phyloP scores from a whole-genome alignment of 1,140 invertebrate genomes.

The Hycleus phaleratus region DNA sequence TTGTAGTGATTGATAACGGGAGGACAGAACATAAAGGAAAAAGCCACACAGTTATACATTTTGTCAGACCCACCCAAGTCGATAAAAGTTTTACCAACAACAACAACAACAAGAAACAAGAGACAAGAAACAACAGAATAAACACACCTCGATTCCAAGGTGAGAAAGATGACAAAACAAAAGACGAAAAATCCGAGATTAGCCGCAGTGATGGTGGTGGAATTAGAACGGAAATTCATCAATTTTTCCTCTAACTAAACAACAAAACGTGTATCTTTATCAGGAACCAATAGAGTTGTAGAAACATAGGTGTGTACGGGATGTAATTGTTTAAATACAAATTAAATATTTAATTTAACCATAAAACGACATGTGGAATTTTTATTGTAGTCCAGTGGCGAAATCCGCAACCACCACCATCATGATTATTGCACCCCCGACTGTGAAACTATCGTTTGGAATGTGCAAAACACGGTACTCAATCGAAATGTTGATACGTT shows the following conservation, averaged over 20 bases:
- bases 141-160: background rate
- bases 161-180: background rate
- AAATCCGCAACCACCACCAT: background rate
- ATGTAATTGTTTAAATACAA: background rate
- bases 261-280: background rate
- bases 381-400: background rate
- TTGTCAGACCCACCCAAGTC: constrained; percentile 9
- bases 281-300: constrained; percentile 1
- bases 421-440: background rate
- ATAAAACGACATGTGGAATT: constrained; percentile 1
- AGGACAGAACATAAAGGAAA: background rate
- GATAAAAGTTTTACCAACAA: background rate
- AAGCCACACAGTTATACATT: too few relatives aligned
- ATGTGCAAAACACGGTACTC: too few relatives aligned
- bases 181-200: background rate
- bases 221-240: too few relatives aligned
- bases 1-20: constrained; percentile 8
- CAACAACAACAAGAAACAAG: background rate
- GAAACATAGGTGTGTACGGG: background rate
- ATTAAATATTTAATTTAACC: background rate
- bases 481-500: too few relatives aligned
- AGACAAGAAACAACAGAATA: background rate
- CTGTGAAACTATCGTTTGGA: background rate
- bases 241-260: too few relatives aligned
- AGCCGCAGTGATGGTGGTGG: background rate